Evolutionary conservation across 2,888 invertebrate species (phyloP), one percentile per base, ranked within the genome.

Genomic region (Ophioninae sp.): DNA sequence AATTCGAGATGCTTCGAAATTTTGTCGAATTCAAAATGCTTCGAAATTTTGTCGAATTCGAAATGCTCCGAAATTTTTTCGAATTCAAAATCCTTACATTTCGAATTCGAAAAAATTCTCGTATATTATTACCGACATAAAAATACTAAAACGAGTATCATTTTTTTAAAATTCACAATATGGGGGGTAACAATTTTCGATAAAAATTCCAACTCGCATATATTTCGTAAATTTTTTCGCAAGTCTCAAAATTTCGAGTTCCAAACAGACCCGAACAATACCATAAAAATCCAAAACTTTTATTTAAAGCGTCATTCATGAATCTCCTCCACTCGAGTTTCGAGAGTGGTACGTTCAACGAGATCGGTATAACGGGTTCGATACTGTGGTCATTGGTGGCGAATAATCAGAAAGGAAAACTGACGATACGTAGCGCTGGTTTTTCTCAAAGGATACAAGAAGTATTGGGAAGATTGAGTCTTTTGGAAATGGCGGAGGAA

Each of bases 311-410:
- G 86, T 94, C 94, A 61, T 94, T 94, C 86, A 89, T 95, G 61
- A 93, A 93, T 84, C 87, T 94, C 23, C 86, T 95, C 0, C 91
- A 93, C 72, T 90, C 90, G 3, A 93, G 94, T 86, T 90, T 95
- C 56, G 91, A 92, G 69, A 91, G 90, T 74, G 94, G 93, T 37
- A 91, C 91, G 6, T 82, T 90, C 0, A 91, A 92, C 51, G 94
- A 95, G 87, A 94, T 94, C 83, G 93, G 92, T 81, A 90, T 93
- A 22, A 93, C 93, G 0, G 89, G 94, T 88, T 89, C 95, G 20
- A 95, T 95, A 3, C 93, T 95, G 0, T 96, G 96, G 96, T 94
- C 96, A 0, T 88, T 96, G 67, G 94, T 95, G 7, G 95, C 95
- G 8, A 96, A 96, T 89, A 95, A 95, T 89, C 96, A 96, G 87